Base-by-base conservation (phyloP, 2,797 vertebrate genomes). In the Diglossa cyanea region DNA sequence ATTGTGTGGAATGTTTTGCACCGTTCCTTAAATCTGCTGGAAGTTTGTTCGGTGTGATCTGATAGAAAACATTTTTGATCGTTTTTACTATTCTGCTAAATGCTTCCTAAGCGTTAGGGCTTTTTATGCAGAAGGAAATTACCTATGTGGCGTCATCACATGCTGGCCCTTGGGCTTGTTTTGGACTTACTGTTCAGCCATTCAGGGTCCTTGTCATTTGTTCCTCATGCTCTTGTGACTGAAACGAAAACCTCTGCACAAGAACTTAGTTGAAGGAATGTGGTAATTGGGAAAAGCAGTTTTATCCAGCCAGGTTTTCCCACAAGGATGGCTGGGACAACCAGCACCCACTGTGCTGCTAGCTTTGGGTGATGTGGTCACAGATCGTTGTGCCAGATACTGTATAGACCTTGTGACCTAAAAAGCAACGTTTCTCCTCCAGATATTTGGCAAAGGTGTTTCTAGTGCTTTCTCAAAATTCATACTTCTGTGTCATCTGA, bases 201-300 rank as follows among this genome's bases (percentile, higher is more conserved):
- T 79, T 85, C 37, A 55, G 48, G 14, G 48, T 60, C 75, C 57
- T 91, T 94, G 82, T 83, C 48, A 53, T 85, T 94, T 80, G 16
- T 86, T 94, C 66, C 70, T 92, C 23, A 7, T 51, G 40, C 39
- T 77, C 35, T 92, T 83, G 55, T 89, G 71, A 70, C 77, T 91
- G 67, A 70, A 90, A 78, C 2, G 6, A 76, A 89, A 96, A 87
- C 51, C 44, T 91, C 77, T 70, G 26, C 4, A 2, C 58, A 84
- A 91, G 47, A 89, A 68, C 23, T 86, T 67, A 35, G n/a, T 60
- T 63, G 67, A 30, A 82, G 31, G 79, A 83, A 72, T 92, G 35
- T 55, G 44, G n/a, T 92, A 93, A 72, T 40, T 92, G 70, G 77
- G 84, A 85, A 89, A 89, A 92, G 51, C 54, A 55, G 28, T 70